These are phyloP conservation scores for Adrianichthys oophorus DNA, from an alignment of 2,797 vertebrate genomes.

Conservation along the genomic window DNA sequence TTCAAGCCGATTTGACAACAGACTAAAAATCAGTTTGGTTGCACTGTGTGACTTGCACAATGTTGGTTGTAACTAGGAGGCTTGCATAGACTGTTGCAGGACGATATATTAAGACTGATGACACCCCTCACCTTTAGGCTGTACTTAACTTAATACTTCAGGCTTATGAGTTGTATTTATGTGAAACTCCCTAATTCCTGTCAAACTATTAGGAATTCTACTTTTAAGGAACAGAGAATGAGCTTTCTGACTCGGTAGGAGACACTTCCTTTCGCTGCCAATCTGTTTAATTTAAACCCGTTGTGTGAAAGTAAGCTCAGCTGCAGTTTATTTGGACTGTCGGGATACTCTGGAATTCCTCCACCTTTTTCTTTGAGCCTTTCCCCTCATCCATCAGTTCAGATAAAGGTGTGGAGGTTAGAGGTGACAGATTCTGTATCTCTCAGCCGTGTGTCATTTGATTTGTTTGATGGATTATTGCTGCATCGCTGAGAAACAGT, in stretches of 20 bases:
- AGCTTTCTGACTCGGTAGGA: background rate
- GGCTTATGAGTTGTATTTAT: constrained; percentile 11
- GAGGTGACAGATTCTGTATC: constrained; percentile 44
- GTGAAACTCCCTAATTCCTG: background rate
- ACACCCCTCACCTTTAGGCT: constrained; percentile 20
- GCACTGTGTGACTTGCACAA: constrained; percentile 27
- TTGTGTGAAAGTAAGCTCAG: constrained; percentile 5
- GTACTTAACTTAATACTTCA: constrained; percentile 16
- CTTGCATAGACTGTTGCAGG: too few relatives aligned
- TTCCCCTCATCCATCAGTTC: constrained; percentile 33
- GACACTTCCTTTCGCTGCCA: constrained; percentile 12
- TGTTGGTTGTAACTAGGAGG: constrained; percentile 7
- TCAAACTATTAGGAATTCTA: constrained; percentile 5
- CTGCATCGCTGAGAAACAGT: constrained; percentile 10
- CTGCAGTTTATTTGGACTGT: constrained; percentile 26
- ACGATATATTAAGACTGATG: constrained; percentile 13
- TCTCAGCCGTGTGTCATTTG: constrained; percentile 25
- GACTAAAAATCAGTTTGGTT: background rate
- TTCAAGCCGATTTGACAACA: too few relatives aligned
- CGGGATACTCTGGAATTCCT: constrained; percentile 51
- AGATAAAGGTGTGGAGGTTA: constrained; percentile 48
- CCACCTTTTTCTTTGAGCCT: constrained; percentile 40
- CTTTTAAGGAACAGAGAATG: background rate
- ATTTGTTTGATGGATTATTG: constrained; percentile 42
- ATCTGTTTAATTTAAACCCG: background rate